Evolutionary conservation across 2,888 invertebrate genomes (phyloP).

Genomic region (Lycophotia porphyrea): DNA sequence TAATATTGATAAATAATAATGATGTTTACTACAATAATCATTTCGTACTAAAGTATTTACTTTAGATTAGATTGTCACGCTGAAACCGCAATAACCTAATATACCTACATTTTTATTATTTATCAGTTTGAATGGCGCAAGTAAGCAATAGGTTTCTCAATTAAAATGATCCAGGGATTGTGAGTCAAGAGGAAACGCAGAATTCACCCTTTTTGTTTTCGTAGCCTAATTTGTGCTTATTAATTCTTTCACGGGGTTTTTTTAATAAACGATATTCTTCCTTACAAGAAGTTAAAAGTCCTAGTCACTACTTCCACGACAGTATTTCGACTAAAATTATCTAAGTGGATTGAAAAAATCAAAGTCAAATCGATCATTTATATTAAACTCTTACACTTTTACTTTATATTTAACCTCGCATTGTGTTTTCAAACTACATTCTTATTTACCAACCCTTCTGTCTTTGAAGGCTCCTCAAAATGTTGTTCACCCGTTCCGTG

Average conservation of each 20-base stretch:
- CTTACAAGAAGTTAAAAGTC: not conserved
- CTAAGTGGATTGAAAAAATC: not conserved
- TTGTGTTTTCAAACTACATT: not conserved
- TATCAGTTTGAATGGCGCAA: constrained; percentile 7
- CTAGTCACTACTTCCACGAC: not conserved
- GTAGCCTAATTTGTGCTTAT: not conserved
- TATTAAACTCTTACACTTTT: not conserved
- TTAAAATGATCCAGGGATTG: constrained; percentile 1
- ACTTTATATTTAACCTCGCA: not conserved
- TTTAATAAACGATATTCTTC: too few species aligned
- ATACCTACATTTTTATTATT: constrained; percentile 3
- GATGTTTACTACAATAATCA: not conserved
- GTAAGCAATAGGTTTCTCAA: not conserved
- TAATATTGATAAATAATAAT: constrained; percentile 3
- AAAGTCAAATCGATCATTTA: not conserved
- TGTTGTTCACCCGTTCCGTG: constrained; percentile 1
- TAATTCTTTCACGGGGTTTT: not conserved
- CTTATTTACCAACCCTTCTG: not conserved
- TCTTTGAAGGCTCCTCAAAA: not conserved
- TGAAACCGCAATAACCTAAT: constrained; percentile 7
- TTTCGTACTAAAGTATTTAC: constrained; percentile 1
- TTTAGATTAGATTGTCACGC: constrained; percentile 15
- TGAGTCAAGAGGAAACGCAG: not conserved
- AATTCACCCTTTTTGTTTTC: not conserved
- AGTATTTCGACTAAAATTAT: not conserved